phyloP scores from a whole-genome alignment of 2,113 vertebrate species.

The Bufo bufo region DNA sequence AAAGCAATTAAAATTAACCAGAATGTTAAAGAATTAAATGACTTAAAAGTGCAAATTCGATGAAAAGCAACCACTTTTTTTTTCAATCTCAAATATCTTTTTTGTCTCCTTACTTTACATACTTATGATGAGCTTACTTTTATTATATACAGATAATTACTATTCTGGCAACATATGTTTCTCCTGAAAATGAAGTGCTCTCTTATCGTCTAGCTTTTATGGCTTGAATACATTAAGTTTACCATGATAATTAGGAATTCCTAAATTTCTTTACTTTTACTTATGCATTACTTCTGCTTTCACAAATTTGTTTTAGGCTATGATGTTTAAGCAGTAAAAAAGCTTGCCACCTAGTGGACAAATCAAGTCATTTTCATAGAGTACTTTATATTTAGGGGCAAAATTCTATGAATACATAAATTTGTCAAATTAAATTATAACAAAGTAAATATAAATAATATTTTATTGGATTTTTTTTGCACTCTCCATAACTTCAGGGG shows the following conservation, averaged over 20 bases:
- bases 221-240: not conserved
- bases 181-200: not conserved
- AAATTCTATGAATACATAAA: not conserved
- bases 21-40: not conserved
- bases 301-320: not conserved
- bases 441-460: not conserved
- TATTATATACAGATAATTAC: slow-evolving; percentile 16
- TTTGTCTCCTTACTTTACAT: not conserved
- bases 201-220: slow-evolving; percentile 3
- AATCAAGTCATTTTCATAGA: not conserved
- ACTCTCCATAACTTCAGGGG: no score
- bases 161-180: not conserved
- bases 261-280: not conserved
- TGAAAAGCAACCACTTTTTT: not conserved
- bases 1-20: not conserved
- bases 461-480: no score
- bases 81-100: slow-evolving; percentile 5
- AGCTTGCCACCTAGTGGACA: not conserved
- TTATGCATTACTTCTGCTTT: not conserved
- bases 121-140: slow-evolving; percentile 1
- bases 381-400: not conserved
- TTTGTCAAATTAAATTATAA: not conserved
- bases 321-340: not conserved
- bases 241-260: not conserved
- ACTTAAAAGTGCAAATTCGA: not conserved